phyloP scores from a whole-genome alignment of 1,140 invertebrate genomes.

The Euschistus heros region DNA sequence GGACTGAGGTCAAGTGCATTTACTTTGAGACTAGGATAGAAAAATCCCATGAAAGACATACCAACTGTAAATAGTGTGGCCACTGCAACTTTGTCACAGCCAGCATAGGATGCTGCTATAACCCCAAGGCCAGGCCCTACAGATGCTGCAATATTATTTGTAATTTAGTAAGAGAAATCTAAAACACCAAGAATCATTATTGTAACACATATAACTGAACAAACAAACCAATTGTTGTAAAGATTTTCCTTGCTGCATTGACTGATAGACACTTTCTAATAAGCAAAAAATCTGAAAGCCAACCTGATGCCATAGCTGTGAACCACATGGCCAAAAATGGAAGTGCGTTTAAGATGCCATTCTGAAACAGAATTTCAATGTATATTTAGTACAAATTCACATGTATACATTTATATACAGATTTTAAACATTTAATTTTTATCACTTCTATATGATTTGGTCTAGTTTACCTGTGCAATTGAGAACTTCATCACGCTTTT shows the following conservation, averaged over 20 bases:
- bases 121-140: conserved; percentile 65
- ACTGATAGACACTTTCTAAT: conserved; percentile 41
- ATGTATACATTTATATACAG: not conserved
- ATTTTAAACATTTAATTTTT: too few species aligned
- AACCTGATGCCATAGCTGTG: conserved; percentile 51
- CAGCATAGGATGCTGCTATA: conserved; percentile 67
- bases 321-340: conserved; percentile 67
- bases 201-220: not conserved
- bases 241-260: conserved; percentile 55
- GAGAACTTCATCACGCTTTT: conserved; percentile 52
- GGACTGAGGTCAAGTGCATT: conserved; percentile 74
- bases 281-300: conserved; percentile 55
- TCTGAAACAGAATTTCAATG: conserved; percentile 33
- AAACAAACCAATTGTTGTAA: conserved; percentile 52
- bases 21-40: conserved; percentile 64
- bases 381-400: not conserved
- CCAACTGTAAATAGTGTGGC: conserved; percentile 55
- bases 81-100: conserved; percentile 52
- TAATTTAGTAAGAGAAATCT: too few species aligned
- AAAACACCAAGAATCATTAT: too few species aligned
- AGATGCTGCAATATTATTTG: conserved; percentile 45
- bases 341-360: conserved; percentile 53
- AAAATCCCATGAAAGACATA: conserved; percentile 64
- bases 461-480: conserved; percentile 42
- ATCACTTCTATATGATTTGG: too few species aligned